Percentiles rank a stretch among this genome's conserved stretches.
Evolutionary conservation across 2,797 vertebrate species (phyloP).

Genomic region (Harpagifer antarcticus): DNA sequence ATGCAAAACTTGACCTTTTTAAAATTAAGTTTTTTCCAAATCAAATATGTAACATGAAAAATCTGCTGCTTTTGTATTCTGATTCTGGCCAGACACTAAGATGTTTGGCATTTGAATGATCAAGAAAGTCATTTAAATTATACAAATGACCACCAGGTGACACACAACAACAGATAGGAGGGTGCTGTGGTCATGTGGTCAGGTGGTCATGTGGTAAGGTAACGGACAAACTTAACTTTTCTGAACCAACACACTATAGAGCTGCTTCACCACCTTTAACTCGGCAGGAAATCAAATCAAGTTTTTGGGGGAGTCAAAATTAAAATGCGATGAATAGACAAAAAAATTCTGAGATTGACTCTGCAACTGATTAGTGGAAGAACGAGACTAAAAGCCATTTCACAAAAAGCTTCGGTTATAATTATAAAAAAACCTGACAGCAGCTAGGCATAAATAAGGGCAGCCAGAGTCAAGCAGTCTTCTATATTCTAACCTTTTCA

Average conservation of each 20-base stretch:
- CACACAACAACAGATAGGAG: not conserved
- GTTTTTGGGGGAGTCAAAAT: not conserved
- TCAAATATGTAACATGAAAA: not conserved
- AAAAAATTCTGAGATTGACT: not conserved
- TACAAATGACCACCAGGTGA: slow-evolving; percentile 6
- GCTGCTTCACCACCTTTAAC: no score
- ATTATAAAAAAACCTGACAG: no score
- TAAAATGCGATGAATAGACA: no score
- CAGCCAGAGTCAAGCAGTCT: accelerated
- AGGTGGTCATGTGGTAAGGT: no score
- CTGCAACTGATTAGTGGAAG: not conserved
- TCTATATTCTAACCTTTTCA: not conserved
- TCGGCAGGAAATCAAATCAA: no score
- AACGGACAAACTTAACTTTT: no score
- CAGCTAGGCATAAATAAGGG: not conserved
- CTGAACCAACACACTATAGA: not conserved
- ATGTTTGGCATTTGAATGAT: not conserved
- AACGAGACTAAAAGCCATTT: no score
- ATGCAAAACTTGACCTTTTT: not conserved
- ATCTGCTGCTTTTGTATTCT: not conserved
- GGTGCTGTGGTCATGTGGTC: not conserved
- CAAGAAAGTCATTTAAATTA: slow-evolving; percentile 1
- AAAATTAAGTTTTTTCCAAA: not conserved
- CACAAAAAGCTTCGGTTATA: no score
- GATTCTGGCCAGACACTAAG: not conserved